These are phyloP conservation scores for Ommatoiulus sabulosus DNA, from an alignment of 2,888 invertebrate species.

Conservation along the genomic window DNA sequence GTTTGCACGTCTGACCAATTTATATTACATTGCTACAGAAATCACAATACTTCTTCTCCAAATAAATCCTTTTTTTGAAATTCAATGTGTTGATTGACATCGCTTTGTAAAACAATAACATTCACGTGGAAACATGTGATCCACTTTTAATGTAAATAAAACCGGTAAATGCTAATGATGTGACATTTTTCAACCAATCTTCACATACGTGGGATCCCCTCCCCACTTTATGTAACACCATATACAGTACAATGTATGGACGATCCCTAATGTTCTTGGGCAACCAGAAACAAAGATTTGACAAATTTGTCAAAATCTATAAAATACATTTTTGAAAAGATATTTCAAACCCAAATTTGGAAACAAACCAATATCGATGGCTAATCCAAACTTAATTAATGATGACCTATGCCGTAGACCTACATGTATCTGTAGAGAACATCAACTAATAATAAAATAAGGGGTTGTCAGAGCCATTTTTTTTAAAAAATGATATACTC, in stretches of 20 bases:
- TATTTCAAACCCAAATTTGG: background rate
- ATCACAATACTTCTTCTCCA: too few species aligned
- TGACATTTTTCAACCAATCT: background rate
- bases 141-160: background rate
- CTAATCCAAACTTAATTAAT: background rate
- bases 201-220: background rate
- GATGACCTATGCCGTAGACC: background rate
- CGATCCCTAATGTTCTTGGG: background rate
- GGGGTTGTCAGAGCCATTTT: background rate
- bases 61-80: too few species aligned
- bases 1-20: too few species aligned
- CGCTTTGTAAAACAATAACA: background rate
- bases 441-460: background rate
- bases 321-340: background rate
- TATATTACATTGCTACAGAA: too few species aligned
- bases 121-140: background rate
- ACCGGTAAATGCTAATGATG: background rate
- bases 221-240: background rate
- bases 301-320: background rate
- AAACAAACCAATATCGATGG: background rate
- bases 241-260: background rate
- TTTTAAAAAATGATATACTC: conserved; percentile 31
- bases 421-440: too few species aligned
- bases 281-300: background rate
- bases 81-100: background rate